phyloP scores from a whole-genome alignment of 1,140 invertebrate genomes.

The Trichomalopsis sarcophagae region DNA sequence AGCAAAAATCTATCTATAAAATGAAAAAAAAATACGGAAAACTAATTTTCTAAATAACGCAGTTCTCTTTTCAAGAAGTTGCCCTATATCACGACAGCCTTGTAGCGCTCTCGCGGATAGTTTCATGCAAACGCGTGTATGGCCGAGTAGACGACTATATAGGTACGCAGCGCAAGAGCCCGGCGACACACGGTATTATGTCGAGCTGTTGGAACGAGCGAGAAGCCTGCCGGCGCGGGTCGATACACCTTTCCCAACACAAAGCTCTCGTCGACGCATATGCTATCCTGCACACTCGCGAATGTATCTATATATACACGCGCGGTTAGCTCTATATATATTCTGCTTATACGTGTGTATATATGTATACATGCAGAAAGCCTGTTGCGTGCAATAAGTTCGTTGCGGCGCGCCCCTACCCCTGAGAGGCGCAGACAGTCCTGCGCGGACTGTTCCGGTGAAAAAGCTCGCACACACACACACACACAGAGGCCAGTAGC shows the following conservation, averaged over 20 bases:
- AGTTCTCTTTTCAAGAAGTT: too few relatives aligned
- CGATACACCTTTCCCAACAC: neutral
- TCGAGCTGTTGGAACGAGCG: neutral
- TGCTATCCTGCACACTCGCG: neutral
- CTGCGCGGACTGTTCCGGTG: neutral
- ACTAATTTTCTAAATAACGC: too few relatives aligned
- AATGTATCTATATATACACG: neutral
- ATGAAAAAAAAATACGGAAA: too few relatives aligned
- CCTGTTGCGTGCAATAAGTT: conserved; percentile 23
- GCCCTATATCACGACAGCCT: too few relatives aligned
- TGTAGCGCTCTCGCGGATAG: too few relatives aligned
- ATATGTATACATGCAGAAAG: neutral
- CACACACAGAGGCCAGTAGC: neutral
- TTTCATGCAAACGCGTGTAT: too few relatives aligned
- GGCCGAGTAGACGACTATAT: too few relatives aligned
- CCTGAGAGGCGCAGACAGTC: neutral
- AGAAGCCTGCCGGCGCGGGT: neutral
- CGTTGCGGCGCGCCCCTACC: neutral
- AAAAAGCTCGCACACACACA: neutral
- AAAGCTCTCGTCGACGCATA: neutral
- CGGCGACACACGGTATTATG: neutral
- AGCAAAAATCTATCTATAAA: too few relatives aligned
- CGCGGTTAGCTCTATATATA: neutral
- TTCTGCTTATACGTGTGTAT: neutral
- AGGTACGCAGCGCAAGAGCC: neutral